Percentiles rank a stretch among this genome's conserved stretches.
phyloP scores from a whole-genome alignment of 2,113 vertebrate species.

The Manacus vitellinus region DNA sequence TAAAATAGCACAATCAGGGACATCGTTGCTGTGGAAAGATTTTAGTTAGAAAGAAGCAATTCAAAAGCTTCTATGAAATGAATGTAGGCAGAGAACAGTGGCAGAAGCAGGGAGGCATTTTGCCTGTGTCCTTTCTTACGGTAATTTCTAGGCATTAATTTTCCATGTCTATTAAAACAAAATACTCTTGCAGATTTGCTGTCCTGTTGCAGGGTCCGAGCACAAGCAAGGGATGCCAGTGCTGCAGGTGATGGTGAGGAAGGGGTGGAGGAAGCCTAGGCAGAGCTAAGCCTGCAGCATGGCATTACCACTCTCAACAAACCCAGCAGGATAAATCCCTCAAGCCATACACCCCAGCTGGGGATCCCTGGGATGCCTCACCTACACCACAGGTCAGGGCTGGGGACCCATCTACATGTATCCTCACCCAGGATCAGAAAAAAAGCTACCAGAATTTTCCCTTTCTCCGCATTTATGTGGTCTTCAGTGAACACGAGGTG shows the following conservation, averaged over 20 bases:
- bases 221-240: not conserved
- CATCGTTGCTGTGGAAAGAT: not conserved
- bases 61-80: slow-evolving; percentile 13
- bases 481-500: not conserved
- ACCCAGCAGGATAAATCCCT: not conserved
- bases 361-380: not conserved
- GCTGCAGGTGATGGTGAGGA: not conserved
- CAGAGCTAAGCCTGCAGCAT: not conserved
- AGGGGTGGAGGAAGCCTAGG: not conserved
- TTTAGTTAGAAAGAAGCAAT: not conserved
- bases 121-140: not conserved
- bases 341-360: not conserved
- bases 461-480: not conserved
- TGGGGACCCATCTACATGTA: rapidly evolving
- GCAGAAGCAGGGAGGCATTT: not conserved
- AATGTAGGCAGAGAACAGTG: not conserved
- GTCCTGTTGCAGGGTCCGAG: not conserved
- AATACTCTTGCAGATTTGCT: not conserved
- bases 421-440: not conserved
- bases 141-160: slow-evolving; percentile 20
- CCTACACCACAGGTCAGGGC: rapidly evolving
- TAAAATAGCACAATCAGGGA: slow-evolving; percentile 15
- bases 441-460: not conserved
- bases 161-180: not conserved
- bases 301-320: not conserved